phyloP scores from a whole-genome alignment of 2,113 vertebrate genomes.

The Pycnonotus jocosus region DNA sequence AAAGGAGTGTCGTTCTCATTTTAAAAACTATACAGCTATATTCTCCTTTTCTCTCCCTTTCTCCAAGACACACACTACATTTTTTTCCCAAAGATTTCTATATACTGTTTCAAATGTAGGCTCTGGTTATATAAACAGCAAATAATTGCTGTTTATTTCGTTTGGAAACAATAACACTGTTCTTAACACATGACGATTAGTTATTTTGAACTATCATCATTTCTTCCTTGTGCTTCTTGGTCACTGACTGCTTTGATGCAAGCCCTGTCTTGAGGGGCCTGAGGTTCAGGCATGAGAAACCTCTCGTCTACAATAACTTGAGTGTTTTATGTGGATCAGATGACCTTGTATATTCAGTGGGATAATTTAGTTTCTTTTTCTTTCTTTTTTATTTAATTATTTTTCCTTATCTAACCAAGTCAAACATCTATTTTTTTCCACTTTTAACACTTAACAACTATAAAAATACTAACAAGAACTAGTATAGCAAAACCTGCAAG shows the following conservation, averaged over 20 bases:
- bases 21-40: not conserved
- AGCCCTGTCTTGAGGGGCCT: not conserved
- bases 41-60: rapidly evolving
- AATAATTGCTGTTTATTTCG: not conserved
- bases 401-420: not conserved
- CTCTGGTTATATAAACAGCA: not conserved
- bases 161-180: not conserved
- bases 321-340: not conserved
- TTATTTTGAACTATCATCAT: not conserved
- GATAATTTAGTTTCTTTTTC: not conserved
- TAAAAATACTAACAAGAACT: not conserved
- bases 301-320: not conserved
- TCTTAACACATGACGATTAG: not conserved
- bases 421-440: not conserved
- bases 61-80: rapidly evolving
- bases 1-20: not conserved
- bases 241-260: not conserved
- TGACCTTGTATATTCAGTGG: not conserved
- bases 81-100: not conserved
- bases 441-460: not conserved
- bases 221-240: not conserved
- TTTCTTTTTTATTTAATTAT: not conserved
- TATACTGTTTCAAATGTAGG: not conserved
- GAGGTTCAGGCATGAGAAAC: not conserved
- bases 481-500: not conserved